Percentiles rank a stretch among this genome's conserved stretches.
Conservation (phyloP, 2,888 invertebrate species). For the Pegoplata infirma region DNA sequence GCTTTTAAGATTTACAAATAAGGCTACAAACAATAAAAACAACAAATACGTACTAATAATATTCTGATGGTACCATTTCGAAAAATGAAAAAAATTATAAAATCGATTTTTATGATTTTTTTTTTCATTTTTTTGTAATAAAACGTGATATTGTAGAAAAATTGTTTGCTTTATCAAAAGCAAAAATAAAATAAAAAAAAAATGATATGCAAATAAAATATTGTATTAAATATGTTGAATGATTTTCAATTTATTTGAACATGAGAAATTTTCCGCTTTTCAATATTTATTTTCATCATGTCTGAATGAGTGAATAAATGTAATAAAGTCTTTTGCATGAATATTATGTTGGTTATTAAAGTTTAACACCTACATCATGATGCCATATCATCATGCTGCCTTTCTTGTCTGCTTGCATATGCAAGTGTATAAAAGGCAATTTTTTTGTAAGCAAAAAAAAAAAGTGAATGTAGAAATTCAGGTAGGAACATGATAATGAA, state of each 20-base stretch:
- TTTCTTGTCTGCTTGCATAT: too few species aligned
- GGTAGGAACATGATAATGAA: too few species aligned
- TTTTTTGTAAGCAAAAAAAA: background rate
- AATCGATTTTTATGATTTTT: slow-evolving; percentile 52
- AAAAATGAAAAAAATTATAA: background rate
- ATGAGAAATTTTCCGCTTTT: slow-evolving; percentile 29
- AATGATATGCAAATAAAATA: background rate
- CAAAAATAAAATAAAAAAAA: slow-evolving; percentile 12
- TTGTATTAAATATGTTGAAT: background rate
- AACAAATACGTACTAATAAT: slow-evolving; percentile 14
- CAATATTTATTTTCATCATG: slow-evolving; percentile 37
- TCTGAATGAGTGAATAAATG: slow-evolving; percentile 7
- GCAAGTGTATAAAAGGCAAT: slow-evolving; percentile 5
- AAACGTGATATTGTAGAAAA: slow-evolving; percentile 23
- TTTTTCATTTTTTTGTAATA: slow-evolving; percentile 26
- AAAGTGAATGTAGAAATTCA: slow-evolving; percentile 16
- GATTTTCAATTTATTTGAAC: slow-evolving; percentile 22
- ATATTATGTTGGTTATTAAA: background rate
- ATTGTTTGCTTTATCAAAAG: background rate
- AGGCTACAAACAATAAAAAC: background rate
- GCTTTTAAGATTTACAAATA: slow-evolving; percentile 21
- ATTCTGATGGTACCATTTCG: slow-evolving; percentile 11
- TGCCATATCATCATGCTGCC: too few species aligned
- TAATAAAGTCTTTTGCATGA: background rate
- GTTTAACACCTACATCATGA: slow-evolving; percentile 51